Evolutionary conservation across 2,888 invertebrate genomes (phyloP), one percentile per base, ranked within the genome.

Genomic region (Cosmia pyralina): DNA sequence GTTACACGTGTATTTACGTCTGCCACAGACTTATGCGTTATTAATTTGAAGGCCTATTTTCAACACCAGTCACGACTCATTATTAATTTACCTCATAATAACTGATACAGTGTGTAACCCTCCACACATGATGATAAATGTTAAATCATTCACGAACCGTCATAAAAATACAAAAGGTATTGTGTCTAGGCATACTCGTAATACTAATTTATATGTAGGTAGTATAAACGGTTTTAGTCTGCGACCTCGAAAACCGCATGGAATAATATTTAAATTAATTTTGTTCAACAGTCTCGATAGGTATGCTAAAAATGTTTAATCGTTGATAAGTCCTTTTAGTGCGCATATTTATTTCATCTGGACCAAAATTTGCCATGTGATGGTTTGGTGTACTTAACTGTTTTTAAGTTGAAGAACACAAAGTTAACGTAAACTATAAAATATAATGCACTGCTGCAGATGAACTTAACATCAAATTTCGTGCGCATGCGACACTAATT

Each of bases 1-100:
- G 83, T 70, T 79, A 80, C 84, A 85, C 82, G 82, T 84, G 86
- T 77, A 81, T 77, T 63, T 60, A 41, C 50, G 57, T 28, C 28
- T 28, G 28, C 28, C 28, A 28, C 28, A 28, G 28, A 28, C 28
- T 28, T 28, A 67, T 64, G 60, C 71, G 85, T 88, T 90, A 90
- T 90, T 88, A 87, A 87, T 83, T 82, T 68, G 75, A 83, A 87
- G 87, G 85, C 89, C 90, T 89, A 90, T 90, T 90, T 90, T 87
- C 85, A 88, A 85, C 85, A 87, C 86, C 80, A 87, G 86, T 85
- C 72, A 84, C 82, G 79, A 84, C 83, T 85, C 70, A 80, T 86
- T 85, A 87, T 65, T 69, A 57, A 79, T 76, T 81, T 80, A 75
- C 73, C 66, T 79, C 67, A 74, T 79, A 83, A 59, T 72, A 72